Conservation (phyloP, 2,888 invertebrate species). For the Corythucha ciliata region DNA sequence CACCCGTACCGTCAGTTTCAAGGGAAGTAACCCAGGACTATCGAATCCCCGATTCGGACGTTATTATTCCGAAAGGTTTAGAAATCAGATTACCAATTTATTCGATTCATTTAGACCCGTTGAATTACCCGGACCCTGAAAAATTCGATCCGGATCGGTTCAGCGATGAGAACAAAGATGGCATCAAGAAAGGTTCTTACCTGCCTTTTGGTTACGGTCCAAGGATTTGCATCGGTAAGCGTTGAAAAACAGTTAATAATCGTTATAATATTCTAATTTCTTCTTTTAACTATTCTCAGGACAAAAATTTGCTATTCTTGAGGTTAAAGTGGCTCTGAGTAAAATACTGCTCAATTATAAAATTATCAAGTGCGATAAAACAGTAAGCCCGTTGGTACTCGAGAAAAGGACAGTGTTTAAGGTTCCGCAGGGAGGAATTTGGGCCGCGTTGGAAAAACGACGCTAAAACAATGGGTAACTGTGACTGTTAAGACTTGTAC, state of each 20-base stretch:
- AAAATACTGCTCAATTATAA: constrained; percentile 42
- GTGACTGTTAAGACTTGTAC: too few relatives aligned
- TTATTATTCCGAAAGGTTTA: constrained; percentile 36
- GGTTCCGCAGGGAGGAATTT: constrained; percentile 29
- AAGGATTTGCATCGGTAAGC: constrained; percentile 48
- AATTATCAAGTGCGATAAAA: constrained; percentile 28
- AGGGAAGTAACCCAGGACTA: constrained; percentile 40
- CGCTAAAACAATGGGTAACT: too few relatives aligned
- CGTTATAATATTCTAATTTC: not conserved
- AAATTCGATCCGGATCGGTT: constrained; percentile 54
- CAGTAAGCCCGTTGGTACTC: constrained; percentile 27
- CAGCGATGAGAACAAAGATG: constrained; percentile 45
- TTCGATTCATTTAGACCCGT: constrained; percentile 52
- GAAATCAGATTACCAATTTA: constrained; percentile 48
- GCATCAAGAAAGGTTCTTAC: constrained; percentile 47
- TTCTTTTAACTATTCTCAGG: constrained; percentile 45
- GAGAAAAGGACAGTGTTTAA: constrained; percentile 22
- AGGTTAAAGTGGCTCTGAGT: constrained; percentile 48
- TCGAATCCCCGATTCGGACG: constrained; percentile 32
- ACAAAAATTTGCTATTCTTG: constrained; percentile 47
- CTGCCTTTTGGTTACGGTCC: constrained; percentile 52
- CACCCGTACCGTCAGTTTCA: constrained; percentile 40
- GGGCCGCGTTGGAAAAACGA: too few relatives aligned
- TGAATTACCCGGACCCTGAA: constrained; percentile 52
- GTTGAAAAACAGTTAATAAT: not conserved